Evolutionary conservation across 2,797 vertebrate genomes (phyloP).

Genomic region (Pogoniulus pusillus): DNA sequence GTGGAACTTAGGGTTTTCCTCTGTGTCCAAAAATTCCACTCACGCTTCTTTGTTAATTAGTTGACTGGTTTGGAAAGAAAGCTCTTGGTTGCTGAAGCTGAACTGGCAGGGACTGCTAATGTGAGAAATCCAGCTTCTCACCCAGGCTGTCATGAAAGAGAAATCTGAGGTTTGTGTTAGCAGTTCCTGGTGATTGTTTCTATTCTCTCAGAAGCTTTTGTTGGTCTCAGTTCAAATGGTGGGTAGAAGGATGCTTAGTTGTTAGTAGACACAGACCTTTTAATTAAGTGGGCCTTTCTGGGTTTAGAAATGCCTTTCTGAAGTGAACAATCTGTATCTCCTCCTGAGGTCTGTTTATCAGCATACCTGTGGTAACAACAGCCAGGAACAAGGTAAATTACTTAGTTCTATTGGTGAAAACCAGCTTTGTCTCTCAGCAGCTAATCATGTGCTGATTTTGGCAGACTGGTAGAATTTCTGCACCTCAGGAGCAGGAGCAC

Average conservation of each 20-base stretch:
- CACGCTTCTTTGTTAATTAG: neutral
- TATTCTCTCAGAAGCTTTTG: neutral
- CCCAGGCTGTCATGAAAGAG: neutral
- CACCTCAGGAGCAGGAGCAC: neutral
- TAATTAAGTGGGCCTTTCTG: neutral
- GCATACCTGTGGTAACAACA: neutral
- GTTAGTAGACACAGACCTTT: neutral
- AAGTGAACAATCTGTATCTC: neutral
- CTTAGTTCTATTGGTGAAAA: neutral
- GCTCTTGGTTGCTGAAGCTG: neutral
- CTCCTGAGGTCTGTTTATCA: neutral
- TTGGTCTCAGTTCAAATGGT: neutral
- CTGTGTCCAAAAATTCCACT: conserved; percentile 21
- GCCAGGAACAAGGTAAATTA: neutral
- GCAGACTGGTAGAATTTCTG: neutral
- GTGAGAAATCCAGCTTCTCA: conserved; percentile 6
- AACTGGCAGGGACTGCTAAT: neutral
- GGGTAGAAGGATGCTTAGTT: neutral
- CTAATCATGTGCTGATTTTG: neutral
- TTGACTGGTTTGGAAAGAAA: neutral
- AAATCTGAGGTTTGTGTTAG: neutral
- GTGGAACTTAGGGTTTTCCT: neutral
- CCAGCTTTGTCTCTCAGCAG: neutral
- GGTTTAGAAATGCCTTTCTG: neutral
- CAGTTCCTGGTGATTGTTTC: neutral